Base-by-base conservation (phyloP, 2,797 vertebrate species). In the Hemibagrus guttatus region DNA sequence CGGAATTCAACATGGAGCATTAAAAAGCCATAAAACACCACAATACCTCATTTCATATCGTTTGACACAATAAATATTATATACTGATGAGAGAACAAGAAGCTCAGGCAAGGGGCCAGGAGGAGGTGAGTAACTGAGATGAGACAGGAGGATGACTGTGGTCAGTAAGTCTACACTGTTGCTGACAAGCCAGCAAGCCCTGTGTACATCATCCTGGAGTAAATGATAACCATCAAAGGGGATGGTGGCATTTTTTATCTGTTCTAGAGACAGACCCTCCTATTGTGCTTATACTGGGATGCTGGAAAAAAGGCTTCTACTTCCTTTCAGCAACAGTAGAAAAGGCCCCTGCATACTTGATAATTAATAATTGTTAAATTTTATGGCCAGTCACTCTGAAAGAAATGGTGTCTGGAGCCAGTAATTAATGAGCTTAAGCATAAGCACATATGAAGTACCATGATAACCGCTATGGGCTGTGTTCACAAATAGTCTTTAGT, bases 191-290 rank as follows among this genome's bases (percentile, higher is more conserved):
- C 72, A 89, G 81, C 91, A 91, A 91, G 26, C 86, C 89, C 81
- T 42, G 64, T 90, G 87, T 85, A 90, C 89, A 90, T 91, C 91
- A 88, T 92, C 92, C 93, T 91, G 88, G 91, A 95, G 95, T 94
- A 96, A 95, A 95, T 94, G 95, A 96, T 95, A 95, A 95, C 94
- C 95, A 96, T 96, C 96, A 96, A 92, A 96, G 93, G 91, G 92
- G 89, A 92, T 76, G 92, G 90, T 94, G 92, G 93, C 92, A 92
- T 93, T 95, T 95, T 81, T 94, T 90, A 95, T 95, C 93, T 95
- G 85, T 92, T 92, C 92, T 86, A 88, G 83, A 93, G 93, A 96
- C 95, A 96, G 94, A 96, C 94, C 83, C 83, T 90, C 91, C 94
- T 95, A 96, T 96, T 96, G 96, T 96, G 92, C 93, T 90, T 88